Base-by-base conservation (phyloP, 1,140 invertebrate genomes). In the Solenopsis fugax region DNA sequence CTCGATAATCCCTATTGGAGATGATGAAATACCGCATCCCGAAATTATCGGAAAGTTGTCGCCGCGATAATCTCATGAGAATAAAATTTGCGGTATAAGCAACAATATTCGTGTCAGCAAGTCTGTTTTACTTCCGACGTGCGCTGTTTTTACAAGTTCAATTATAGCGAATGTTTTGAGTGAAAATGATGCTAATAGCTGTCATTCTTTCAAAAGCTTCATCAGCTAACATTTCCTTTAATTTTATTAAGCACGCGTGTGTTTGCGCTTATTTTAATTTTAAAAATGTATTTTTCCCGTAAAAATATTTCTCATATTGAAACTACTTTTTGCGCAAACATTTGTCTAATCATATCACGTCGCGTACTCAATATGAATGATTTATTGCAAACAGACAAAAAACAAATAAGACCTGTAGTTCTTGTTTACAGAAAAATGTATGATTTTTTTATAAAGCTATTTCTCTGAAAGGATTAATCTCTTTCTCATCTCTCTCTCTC, bases 131-230 rank as follows among this genome's bases (percentile, higher is more conserved):
- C 37, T 64, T 64, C 12, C 37, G 18, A 64, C 64, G 21, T 41
- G 45, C 21, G 65, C 78, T 73, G 56, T 82, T 82, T 82, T 82
- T 72, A 56, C 69, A 60, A 84, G 13, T 84, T 84, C 54, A 73
- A 84, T 84, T 84, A n/a, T n/a, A 84, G 41, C 13, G 37, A 73
- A 16, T 84, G 29, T 84, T 84, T 84, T 48, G 80, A 84, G 41
- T 75, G 29, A 84, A 84, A 84, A 84, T 54, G 2, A 21, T 18
- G n/a, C n/a, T 75, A 84, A 75, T 60, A 75, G 29, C 54, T 60
- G n/a, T 48, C 52, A 34, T 16, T 84, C 69, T 37, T 24, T 50
- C 73, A 7, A 62, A 56, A 84, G 41, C 62, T 60, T 62, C 34
- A 62, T 69, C n/a, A 45, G 13, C 29, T 48, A 34, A 60, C 56